Percentiles rank a stretch among this genome's conserved stretches.
Evolutionary conservation across 2,797 vertebrate genomes (phyloP).

Genomic region (Glossophaga mutica): DNA sequence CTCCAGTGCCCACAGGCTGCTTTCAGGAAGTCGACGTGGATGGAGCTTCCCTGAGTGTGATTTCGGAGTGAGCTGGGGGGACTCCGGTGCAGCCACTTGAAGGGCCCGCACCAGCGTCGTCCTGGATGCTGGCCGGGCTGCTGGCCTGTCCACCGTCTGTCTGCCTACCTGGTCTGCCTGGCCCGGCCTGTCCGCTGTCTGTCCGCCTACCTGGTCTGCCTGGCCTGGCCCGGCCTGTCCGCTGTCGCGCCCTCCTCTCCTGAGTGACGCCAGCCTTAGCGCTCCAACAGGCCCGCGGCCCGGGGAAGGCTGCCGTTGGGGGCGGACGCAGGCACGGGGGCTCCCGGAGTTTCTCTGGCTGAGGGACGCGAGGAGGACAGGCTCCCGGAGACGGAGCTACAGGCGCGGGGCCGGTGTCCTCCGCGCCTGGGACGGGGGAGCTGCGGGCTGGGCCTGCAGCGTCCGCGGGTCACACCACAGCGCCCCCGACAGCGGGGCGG

Average conservation of each 20-base stretch:
- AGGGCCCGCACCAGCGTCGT: not conserved
- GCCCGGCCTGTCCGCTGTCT: not conserved
- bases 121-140: not conserved
- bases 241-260: not conserved
- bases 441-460: too few relatives aligned
- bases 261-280: not conserved
- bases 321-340: not conserved
- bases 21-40: not conserved
- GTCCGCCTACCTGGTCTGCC: too few relatives aligned
- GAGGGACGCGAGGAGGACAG: not conserved
- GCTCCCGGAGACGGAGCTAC: not conserved
- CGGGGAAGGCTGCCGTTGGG: not conserved
- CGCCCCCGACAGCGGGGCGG: not conserved
- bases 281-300: not conserved
- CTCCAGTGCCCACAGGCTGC: not conserved
- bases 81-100: not conserved
- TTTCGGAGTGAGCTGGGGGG: not conserved
- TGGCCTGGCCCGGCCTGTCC: not conserved
- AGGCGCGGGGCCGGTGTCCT: too few relatives aligned
- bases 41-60: fast-evolving
- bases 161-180: too few relatives aligned
- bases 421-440: too few relatives aligned
- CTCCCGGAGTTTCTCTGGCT: not conserved
- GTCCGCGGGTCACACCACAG: not conserved
- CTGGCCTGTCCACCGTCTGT: too few relatives aligned